Evolutionary conservation across 2,888 invertebrate genomes (phyloP), one percentile per base, ranked within the genome.

Genomic region (Luffia ferchaultella): DNA sequence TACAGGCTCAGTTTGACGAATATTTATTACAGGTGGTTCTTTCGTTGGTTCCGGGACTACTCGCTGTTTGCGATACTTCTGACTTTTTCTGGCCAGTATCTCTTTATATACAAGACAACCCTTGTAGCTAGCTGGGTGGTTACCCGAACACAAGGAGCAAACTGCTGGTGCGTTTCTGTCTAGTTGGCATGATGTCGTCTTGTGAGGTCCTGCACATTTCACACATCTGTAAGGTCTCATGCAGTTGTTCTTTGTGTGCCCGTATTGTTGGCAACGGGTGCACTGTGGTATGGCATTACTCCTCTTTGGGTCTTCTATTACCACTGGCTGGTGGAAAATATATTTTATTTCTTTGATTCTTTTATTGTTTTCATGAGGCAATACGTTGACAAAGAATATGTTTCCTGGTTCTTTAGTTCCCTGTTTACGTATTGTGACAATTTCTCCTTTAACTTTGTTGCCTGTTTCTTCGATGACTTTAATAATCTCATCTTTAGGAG

Each of bases 221-320:
- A 45, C 50, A 15, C 40, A 50, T 1, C 50, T 20, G n/a, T 18
- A 50, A 12, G 49, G 49, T 17, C 44, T 17, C 1, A 44, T 16
- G 20, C 49, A 49, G 18, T 49, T 30, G 30, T 50, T 50, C 45
- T 45, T 16, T 50, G 50, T 2, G 45, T n/a, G n/a, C n/a, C n/a
- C n/a, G n/a, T n/a, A n/a, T n/a, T n/a, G n/a, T n/a, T n/a, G n/a
- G n/a, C n/a, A 50, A 16, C 19, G 15, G 3, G n/a, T 18, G 9
- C 50, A 50, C 20, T 50, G 50, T 7, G 18, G 19, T 9, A 50
- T 41, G 2, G n/a, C 42, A 2, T 18, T 45, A 1, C 15, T 15
- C 17, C 45, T 51, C 12, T 9, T 41, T 1, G 51, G 45, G 18
- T 48, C 48, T 42, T 51, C 48, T 15, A 51, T 48, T 1, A 1